Evolutionary conservation across 2,888 invertebrate species (phyloP).

Genomic region (Drosophila paramelanica): DNA sequence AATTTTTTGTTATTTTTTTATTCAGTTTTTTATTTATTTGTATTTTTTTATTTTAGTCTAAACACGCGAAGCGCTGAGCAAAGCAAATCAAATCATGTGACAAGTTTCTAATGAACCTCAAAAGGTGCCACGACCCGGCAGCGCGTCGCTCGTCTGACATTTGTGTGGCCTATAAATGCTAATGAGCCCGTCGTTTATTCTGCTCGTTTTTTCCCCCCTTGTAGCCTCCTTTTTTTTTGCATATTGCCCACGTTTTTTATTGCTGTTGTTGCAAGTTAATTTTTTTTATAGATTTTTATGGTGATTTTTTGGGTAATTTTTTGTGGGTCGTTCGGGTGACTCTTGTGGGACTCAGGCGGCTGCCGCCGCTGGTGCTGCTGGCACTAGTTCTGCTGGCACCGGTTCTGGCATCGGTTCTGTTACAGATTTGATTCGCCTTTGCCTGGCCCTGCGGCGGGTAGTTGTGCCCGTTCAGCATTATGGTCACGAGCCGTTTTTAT

Average conservation of each 20-base stretch:
- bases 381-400: conserved; percentile 2
- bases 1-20: conserved; percentile 24
- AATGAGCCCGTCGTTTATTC: conserved; percentile 61
- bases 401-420: not conserved
- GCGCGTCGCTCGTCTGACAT: conserved; percentile 41
- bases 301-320: conserved; percentile 72
- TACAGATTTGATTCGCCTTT: conserved; percentile 40
- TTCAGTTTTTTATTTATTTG: conserved; percentile 12
- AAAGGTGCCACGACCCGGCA: conserved; percentile 42
- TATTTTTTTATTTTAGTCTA: conserved; percentile 7
- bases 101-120: conserved; percentile 76
- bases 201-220: conserved; percentile 7
- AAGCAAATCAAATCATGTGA: conserved; percentile 77
- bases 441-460: conserved; percentile 36
- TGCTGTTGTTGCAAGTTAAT: conserved; percentile 33
- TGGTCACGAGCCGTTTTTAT: conserved; percentile 48
- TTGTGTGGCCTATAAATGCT: conserved; percentile 78
- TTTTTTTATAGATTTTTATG: conserved; percentile 74
- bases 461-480: conserved; percentile 52
- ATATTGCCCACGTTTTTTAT: conserved; percentile 37
- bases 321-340: conserved; percentile 61
- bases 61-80: conserved; percentile 5
- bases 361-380: conserved; percentile 1
- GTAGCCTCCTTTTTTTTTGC: conserved; percentile 17
- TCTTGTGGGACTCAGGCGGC: conserved; percentile 24